Conservation (phyloP, 2,113 vertebrate genomes). For the Irena cyanogastra region DNA sequence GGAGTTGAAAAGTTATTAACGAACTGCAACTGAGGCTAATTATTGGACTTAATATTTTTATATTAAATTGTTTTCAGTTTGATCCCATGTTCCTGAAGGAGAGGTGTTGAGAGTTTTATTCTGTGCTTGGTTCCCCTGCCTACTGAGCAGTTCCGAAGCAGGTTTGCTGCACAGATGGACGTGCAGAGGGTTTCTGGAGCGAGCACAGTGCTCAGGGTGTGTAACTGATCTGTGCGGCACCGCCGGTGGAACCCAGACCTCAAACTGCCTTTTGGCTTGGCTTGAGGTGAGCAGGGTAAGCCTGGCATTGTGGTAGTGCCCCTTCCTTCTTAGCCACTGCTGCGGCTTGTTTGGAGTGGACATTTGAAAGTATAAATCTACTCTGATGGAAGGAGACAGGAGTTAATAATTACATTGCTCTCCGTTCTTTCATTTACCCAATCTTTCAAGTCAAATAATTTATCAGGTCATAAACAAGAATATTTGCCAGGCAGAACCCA, state of each 20-base stretch:
- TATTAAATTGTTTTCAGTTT: not conserved
- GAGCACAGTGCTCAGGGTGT: accelerated
- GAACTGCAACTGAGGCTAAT: not conserved
- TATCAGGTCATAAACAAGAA: not conserved
- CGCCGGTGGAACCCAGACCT: accelerated
- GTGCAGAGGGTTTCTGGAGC: not conserved
- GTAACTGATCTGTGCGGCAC: not conserved
- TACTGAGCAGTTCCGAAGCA: not conserved
- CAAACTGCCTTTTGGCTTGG: not conserved
- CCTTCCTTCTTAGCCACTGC: not conserved
- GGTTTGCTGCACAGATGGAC: not conserved
- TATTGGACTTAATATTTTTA: not conserved
- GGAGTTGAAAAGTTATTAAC: not conserved
- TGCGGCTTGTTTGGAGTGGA: not conserved
- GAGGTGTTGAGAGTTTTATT: not conserved
- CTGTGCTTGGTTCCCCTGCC: not conserved
- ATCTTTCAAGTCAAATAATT: not conserved
- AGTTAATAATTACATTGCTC: not conserved
- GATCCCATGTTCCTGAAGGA: not conserved
- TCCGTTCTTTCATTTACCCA: not conserved
- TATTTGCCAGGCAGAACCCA: not conserved
- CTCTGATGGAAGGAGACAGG: not conserved
- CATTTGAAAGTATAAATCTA: not conserved
- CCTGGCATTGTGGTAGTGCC: not conserved
- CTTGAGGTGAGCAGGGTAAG: not conserved